A percentile compares a stretch with the other conserved stretches of the same genome.
Evolutionary conservation across 2,888 invertebrate genomes (phyloP).

Genomic region (Epicampocera succincta): DNA sequence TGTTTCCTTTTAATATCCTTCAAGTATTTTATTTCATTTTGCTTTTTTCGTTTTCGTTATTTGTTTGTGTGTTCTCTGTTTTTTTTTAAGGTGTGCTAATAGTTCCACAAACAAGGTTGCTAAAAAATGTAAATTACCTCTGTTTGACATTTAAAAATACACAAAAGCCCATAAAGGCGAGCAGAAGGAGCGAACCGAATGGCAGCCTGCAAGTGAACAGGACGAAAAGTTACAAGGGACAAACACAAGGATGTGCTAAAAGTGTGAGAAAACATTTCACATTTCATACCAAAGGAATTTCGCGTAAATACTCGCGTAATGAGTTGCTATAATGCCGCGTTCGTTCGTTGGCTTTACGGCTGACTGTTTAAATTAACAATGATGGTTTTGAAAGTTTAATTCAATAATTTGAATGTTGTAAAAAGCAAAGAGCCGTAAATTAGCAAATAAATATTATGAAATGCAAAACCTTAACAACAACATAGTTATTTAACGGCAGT

Average conservation of each 20-base stretch:
- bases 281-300: conserved; percentile 37
- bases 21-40: conserved; percentile 34
- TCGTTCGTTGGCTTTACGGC: conserved; percentile 9
- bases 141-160: conserved; percentile 65
- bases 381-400: conserved; percentile 15
- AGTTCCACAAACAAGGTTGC: conserved; percentile 67
- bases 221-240: not conserved
- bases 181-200: conserved; percentile 2
- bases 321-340: conserved; percentile 36
- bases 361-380: conserved; percentile 28
- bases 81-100: conserved; percentile 66
- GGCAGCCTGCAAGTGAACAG: conserved; percentile 14
- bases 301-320: conserved; percentile 29
- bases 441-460: too few relatives aligned
- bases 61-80: not conserved
- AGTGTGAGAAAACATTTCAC: conserved; percentile 11
- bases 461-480: too few relatives aligned
- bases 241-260: not conserved
- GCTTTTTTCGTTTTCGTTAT: conserved; percentile 5
- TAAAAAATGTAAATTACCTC: conserved; percentile 68
- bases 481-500: too few relatives aligned
- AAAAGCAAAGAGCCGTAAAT: not conserved
- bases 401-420: conserved; percentile 7
- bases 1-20: conserved; percentile 31
- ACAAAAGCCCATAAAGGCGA: conserved; percentile 53